Evolutionary conservation across 2,888 invertebrate species (phyloP).

Genomic region (Rapana venosa): DNA sequence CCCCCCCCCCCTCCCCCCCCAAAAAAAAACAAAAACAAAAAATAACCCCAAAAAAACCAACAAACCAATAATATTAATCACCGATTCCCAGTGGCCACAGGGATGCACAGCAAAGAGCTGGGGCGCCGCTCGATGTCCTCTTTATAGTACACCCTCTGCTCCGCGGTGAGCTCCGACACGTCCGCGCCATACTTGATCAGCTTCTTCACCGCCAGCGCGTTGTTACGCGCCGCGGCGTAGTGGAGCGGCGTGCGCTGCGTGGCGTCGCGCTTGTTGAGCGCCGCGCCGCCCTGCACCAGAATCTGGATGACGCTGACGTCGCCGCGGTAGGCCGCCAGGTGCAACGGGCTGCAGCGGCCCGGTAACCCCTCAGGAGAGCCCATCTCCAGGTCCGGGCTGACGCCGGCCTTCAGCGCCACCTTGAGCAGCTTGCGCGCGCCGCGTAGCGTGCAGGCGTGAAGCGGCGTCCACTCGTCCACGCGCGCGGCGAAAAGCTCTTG

Average conservation of each 20-base stretch:
- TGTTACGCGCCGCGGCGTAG: conserved; percentile 63
- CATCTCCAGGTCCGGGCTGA: conserved; percentile 67
- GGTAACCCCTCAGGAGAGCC: conserved; percentile 67
- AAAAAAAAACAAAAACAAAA: no score
- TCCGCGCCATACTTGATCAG: conserved; percentile 69
- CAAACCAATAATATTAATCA: no score
- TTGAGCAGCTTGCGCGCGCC: conserved; percentile 68
- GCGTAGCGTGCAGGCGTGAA: conserved; percentile 70
- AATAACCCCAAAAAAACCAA: no score
- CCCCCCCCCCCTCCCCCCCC: no score
- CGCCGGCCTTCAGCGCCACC: conserved; percentile 62
- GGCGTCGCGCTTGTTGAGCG: conserved; percentile 60
- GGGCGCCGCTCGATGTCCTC: conserved; percentile 44
- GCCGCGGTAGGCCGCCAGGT: conserved; percentile 71
- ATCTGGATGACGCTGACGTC: conserved; percentile 69
- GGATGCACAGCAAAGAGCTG: conserved; percentile 47
- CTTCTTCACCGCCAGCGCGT: conserved; percentile 64
- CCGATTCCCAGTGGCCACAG: conserved; percentile 24
- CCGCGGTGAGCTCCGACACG: conserved; percentile 47
- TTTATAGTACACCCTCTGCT: conserved; percentile 47
- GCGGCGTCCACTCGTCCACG: conserved; percentile 71
- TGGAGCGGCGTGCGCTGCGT: conserved; percentile 59
- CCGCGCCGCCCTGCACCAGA: conserved; percentile 61
- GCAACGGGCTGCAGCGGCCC: conserved; percentile 65
- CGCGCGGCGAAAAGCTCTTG: conserved; percentile 59